Evolutionary conservation across 1,140 invertebrate species (phyloP).

Genomic region (Formica selysi): DNA sequence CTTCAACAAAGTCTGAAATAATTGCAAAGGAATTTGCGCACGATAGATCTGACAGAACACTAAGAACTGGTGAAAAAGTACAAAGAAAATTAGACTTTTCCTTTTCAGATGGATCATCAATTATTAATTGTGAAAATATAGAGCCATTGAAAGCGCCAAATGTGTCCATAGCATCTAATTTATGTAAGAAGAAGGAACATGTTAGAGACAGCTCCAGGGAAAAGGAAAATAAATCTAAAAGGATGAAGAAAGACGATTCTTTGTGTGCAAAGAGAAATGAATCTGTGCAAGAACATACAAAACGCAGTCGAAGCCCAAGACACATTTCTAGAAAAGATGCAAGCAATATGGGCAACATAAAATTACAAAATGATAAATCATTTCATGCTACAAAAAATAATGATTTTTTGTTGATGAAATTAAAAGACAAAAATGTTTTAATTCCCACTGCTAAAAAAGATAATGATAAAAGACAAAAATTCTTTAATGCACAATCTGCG

Average conservation of each 20-base stretch:
- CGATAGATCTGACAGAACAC: slow-evolving; percentile 74
- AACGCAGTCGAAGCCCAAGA: slow-evolving; percentile 77
- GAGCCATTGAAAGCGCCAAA: slow-evolving; percentile 83
- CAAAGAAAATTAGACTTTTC: slow-evolving; percentile 84
- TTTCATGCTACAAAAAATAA: slow-evolving; percentile 72
- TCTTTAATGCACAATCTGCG: slow-evolving; percentile 69
- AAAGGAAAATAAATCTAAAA: slow-evolving; percentile 84
- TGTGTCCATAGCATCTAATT: slow-evolving; percentile 79
- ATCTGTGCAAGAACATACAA: slow-evolving; percentile 67
- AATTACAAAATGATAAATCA: slow-evolving; percentile 76
- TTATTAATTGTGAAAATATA: slow-evolving; percentile 80
- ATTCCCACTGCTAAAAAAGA: slow-evolving; percentile 80
- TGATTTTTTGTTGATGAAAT: slow-evolving; percentile 76
- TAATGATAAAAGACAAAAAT: slow-evolving; percentile 77
- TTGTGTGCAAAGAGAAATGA: slow-evolving; percentile 76
- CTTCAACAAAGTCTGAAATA: slow-evolving; percentile 75
- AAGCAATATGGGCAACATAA: slow-evolving; percentile 68
- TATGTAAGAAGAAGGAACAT: slow-evolving; percentile 83
- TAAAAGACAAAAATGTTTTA: slow-evolving; percentile 79
- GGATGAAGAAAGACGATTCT: slow-evolving; percentile 82
- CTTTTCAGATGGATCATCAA: slow-evolving; percentile 77
- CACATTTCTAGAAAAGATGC: slow-evolving; percentile 80
- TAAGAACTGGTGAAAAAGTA: slow-evolving; percentile 79
- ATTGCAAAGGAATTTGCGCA: slow-evolving; percentile 70
- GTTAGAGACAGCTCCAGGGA: slow-evolving; percentile 82